phyloP scores from a whole-genome alignment of 1,140 invertebrate species.

The Metopolophium dirhodum region DNA sequence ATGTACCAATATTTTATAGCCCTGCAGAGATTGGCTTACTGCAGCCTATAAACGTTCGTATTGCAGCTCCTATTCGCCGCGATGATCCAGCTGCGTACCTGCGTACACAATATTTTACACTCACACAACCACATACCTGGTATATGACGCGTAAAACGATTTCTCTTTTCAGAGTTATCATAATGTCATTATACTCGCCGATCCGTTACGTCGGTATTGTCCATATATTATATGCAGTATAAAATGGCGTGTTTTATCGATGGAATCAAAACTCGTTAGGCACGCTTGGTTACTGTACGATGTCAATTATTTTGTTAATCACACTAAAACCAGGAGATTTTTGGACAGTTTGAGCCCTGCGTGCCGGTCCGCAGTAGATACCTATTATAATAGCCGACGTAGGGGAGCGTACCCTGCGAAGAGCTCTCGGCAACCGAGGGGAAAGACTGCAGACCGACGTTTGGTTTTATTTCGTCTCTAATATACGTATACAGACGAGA shows the following conservation, averaged over 20 bases:
- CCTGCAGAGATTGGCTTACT: neutral
- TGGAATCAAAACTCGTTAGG: neutral
- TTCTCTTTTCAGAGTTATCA: neutral
- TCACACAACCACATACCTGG: no score
- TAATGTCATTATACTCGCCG: neutral
- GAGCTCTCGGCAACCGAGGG: neutral
- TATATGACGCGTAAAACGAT: neutral
- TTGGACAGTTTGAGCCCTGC: neutral
- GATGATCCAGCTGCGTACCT: neutral
- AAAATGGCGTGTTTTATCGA: neutral
- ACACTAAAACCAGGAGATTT: constrained; percentile 3
- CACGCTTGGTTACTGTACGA: neutral
- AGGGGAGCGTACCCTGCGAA: neutral
- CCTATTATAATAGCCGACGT: neutral
- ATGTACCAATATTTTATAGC: neutral
- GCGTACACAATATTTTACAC: neutral
- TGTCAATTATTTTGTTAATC: constrained; percentile 25
- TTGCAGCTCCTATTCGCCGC: no score
- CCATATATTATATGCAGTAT: neutral
- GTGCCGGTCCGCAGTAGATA: neutral
- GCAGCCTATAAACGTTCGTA: no score
- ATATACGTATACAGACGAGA: neutral
- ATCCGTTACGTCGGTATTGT: neutral
- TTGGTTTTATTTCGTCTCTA: neutral
- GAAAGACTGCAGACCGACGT: neutral